Evolutionary conservation across 1,140 invertebrate species (phyloP), one percentile per base, ranked within the genome.

Genomic region (Bombus fervidus): DNA sequence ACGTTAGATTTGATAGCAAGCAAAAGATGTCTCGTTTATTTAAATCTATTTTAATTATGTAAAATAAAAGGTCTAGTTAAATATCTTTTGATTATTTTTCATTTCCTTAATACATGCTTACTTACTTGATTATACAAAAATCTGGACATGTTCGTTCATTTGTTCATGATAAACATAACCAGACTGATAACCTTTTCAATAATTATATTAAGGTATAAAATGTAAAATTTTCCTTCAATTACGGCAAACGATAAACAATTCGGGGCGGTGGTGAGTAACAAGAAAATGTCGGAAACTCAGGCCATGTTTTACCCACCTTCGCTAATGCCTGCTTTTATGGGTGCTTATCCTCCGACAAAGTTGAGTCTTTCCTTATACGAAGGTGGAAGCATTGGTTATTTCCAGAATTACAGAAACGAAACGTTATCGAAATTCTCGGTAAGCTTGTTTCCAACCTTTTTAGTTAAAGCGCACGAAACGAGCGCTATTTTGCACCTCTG

Each of bases 351-450:
- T 6, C 92, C 92, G 8, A 80, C 89, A 10, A 92, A 93, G 66
- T 78, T 77, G 22, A 86, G 83, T 57, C 76, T 84, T 15, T 87
- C 88, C 6, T 69, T 87, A 9, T 81, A 88, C 59, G 89, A 92
- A 69, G 75, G 76, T 13, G 85, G 86, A 10, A 85, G 76, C 64
- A 75, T 87, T 18, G 90, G 74, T 59, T 94, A 94, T 84, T 95
- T 95, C 77, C 91, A 94, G 43, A 91, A 92, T 57, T 95, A 93
- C 73, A 87, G 94, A 85, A 93, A 94, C 88, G 92, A 94, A 79
- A 86, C 90, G 18, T 72, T 94, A 77, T 94, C 93, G 1, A 91
- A 92, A 85, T 92, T 94, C 53, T 87, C 88, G 87, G 94, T 94
- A 90, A 82, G 83, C 2, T 93, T 57, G n/a, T 71, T 3, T 28